Conservation (phyloP, 35 echinoderm and acorn worm genomes). For the Heliocidaris erythrogramma region DNA sequence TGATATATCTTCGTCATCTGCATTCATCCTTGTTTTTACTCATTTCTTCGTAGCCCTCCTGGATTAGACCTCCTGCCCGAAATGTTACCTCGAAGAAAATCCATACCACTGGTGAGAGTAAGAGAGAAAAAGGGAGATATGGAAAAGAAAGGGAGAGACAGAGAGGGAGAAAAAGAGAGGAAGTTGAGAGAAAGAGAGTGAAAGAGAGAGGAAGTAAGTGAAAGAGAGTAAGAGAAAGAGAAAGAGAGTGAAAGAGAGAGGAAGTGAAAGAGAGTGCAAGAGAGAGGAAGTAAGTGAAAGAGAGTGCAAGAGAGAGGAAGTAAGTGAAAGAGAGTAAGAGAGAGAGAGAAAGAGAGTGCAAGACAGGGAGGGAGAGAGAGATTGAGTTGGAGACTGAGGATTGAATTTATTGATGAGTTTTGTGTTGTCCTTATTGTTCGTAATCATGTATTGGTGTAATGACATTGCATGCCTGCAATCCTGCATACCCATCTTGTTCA, state of each 20-base stretch:
- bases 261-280: not conserved
- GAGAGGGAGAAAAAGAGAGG: not conserved
- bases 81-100: slow-evolving; percentile 83
- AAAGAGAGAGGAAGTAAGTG: not conserved
- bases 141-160: not conserved
- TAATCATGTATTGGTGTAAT: not conserved
- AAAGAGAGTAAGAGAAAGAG: not conserved
- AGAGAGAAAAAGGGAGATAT: not conserved
- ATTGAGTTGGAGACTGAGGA: not conserved
- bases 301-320: too few species aligned
- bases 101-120: slow-evolving; percentile 88
- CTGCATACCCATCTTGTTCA: not conserved
- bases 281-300: not conserved
- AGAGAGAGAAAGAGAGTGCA: not conserved
- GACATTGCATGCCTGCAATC: not conserved
- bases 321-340: not conserved
- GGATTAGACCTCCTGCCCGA: slow-evolving; percentile 83
- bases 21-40: slow-evolving; percentile 8
- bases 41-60: slow-evolving; percentile 33
- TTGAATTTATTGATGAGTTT: not conserved
- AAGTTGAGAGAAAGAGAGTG: not conserved
- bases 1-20: not conserved
- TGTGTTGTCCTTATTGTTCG: not conserved
- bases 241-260: not conserved
- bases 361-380: not conserved